Evolutionary conservation across 1,140 invertebrate genomes (phyloP), one percentile per base, ranked within the genome.

Genomic region (Harpegnathos saltator): DNA sequence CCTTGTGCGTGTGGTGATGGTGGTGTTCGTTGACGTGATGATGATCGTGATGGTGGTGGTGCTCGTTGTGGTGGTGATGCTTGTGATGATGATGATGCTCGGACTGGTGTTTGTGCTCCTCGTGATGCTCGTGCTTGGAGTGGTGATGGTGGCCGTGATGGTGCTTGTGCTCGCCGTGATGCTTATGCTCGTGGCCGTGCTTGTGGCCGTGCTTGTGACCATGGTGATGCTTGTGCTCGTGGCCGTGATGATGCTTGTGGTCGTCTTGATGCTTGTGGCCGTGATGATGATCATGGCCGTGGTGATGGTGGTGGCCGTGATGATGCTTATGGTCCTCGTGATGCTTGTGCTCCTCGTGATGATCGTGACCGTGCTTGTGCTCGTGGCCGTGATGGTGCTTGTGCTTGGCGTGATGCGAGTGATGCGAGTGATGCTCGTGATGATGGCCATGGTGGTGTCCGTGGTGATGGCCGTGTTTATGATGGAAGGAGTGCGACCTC

Each of bases 1-100:
- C 92, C 78, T 93, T 92, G 61, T 93, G 93, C 0, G 83, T 85
- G 26, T 93, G 92, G 69, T 93, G 93, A 66, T 93, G 91, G 26
- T 92, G 90, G 52, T 92, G 91, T 17, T 92, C 91, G 24, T 90
- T 90, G 15, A 88, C 81, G 29, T 92, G 91, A 1, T 90, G 84
- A 38, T 92, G 91, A 2, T 91, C 89, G 26, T 92, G 91, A 9
- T 92, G 91, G 11, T 92, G 91, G 24, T 92, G 91, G 5, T 92
- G 91, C 38, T 90, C 91, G 44, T 92, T 91, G 29, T 90, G 89
- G n/a, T 92, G 91, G 9, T 90, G 73, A 54, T 92, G 90, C 3
- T 91, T 90, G 15, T 92, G 91, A 22, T 92, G 80, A 38, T 92
- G 91, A 0, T 89, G 89, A 63, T 92, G 91, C 22, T 92, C 91